Base-by-base conservation (phyloP, 2,113 vertebrate genomes). In the Panthera tigris region DNA sequence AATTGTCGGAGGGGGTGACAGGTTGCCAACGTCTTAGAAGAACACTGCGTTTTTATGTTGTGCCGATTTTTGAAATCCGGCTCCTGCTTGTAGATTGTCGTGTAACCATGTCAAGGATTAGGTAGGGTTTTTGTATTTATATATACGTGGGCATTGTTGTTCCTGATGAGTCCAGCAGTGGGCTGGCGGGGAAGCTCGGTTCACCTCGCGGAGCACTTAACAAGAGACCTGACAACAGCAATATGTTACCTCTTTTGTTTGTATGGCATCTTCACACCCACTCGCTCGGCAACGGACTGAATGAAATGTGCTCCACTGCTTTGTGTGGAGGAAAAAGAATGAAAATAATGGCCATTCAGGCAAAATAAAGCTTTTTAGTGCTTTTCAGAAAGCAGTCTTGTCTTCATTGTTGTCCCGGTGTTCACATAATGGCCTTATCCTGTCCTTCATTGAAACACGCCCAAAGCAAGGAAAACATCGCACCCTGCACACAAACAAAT, bases 311-410 rank as follows among this genome's bases (percentile, higher is more conserved):
- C 84, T 81, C 68, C 2, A 12, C 23, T 80, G 86, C 97, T 97
- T 98, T 97, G 98, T 98, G 93, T 96, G 45, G 52, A 23, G 88
- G 29, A 3, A 50, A 33, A 78, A 92, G 96, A 97, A 93, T 92
- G 95, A 89, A 94, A 96, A 97, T 92, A 97, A 96, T 85, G 84
- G 86, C 90, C 90, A 94, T 97, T 97, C 95, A 80, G 80, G 94
- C 92, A 95, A 97, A 97, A 98, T 91, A 97, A 96, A 79, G 93
- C 74, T 96, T 95, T 92, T 76, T 57, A 57, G 89, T 93, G 96
- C 95, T 97, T 96, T 93, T 95, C 74, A 97, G 90, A 96, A 94
- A 85, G 88, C 76, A 33, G 94, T 74, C 93, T 95, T 95, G 94
- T 93, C 96, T 96, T 97, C 95, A 65, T 94, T 91, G 79, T 97